Conservation (phyloP, 1,140 invertebrate genomes). For the Teleopsis dalmanni region DNA sequence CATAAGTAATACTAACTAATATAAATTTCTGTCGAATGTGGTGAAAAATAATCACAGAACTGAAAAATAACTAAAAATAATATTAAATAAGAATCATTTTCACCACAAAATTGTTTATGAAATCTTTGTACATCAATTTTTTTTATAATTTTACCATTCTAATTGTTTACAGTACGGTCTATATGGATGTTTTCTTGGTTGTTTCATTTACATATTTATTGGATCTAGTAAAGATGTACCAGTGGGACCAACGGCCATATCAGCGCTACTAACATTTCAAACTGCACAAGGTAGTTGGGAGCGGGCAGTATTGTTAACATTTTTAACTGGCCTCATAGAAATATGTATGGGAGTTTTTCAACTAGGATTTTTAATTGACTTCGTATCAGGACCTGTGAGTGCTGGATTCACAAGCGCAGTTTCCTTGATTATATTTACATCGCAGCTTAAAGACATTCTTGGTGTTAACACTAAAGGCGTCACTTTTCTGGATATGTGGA, state of each 20-base stretch:
- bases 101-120: no score
- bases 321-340: slow-evolving; percentile 73
- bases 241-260: slow-evolving; percentile 79
- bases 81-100: no score
- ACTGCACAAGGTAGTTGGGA: slow-evolving; percentile 60
- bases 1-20: no score
- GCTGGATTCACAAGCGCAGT: slow-evolving; percentile 91
- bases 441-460: slow-evolving; percentile 83
- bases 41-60: no score
- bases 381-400: slow-evolving; percentile 87
- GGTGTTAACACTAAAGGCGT: slow-evolving; percentile 67
- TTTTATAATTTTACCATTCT: neutral
- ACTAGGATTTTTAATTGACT: slow-evolving; percentile 86
- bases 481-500: slow-evolving; percentile 69
- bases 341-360: slow-evolving; percentile 80
- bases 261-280: slow-evolving; percentile 73
- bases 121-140: neutral
- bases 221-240: slow-evolving; percentile 89
- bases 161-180: slow-evolving; percentile 60
- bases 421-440: slow-evolving; percentile 82
- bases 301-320: slow-evolving; percentile 74
- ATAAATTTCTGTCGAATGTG: no score
- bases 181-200: slow-evolving; percentile 85
- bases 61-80: no score
- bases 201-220: slow-evolving; percentile 79